Base-by-base conservation (phyloP, 1,140 invertebrate genomes). In the Listronotus bonariensis region DNA sequence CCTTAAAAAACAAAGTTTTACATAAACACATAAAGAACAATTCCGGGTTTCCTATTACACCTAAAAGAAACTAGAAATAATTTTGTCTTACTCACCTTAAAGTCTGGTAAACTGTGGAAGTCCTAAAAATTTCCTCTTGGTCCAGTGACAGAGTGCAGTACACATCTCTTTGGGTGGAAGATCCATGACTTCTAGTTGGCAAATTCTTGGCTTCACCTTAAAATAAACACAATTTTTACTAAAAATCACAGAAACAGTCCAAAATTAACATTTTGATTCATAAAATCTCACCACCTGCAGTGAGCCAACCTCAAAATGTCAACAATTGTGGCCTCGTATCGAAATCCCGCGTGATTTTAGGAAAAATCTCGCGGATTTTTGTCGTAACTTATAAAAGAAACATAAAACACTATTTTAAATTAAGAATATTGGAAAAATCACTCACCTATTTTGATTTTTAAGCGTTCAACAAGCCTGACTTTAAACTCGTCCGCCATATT, bases 41-140 rank as follows among this genome's bases (percentile, higher is more conserved):
- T 26, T 3, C 20, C 20, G 5, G 5, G 20, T 3, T 26, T 5
- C 2, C 20, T 26, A 3, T 26, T 26, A 26, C 5, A 26, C 1
- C 5, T 26, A 26, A n/a, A n/a, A 26, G 20, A 5, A 26, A 26
- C 20, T 26, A 26, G 20, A 26, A 26, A 26, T 26, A 26, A 5
- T 26, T 41, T 42, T 38, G 10, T 11, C 31, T 60, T 45, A 11
- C 80, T 85, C 79, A 92, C 89, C 88, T 88, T 68, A 92, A 85
- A 58, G 90, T 92, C 82, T 90, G 90, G 80, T 93, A 91, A 77
- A 91, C 89, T 68, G 89, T 92, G 64, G 88, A 87, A 48, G 93
- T 95, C 73, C 91, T 86, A 79, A 91, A 95, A 77, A 96, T 95
- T 81, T 94, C 91, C 80, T 96, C 93, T 79, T 93, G 91, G 80